A percentile compares a stretch with the other conserved stretches of the same genome.
phyloP scores from a whole-genome alignment of 1,140 invertebrate genomes.

The Ceratina japonica region DNA sequence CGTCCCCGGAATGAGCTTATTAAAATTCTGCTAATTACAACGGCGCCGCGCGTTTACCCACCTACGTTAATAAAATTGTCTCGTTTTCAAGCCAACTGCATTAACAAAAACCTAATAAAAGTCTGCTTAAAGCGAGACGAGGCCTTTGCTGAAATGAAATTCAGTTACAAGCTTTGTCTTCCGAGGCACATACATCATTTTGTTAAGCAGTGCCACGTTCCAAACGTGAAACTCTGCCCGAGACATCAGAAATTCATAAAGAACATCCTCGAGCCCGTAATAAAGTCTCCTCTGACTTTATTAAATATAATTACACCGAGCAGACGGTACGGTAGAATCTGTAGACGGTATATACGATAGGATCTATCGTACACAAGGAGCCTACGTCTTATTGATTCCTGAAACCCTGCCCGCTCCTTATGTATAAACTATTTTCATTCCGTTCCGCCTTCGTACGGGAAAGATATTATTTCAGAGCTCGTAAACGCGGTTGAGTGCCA shows the following conservation, averaged over 20 bases:
- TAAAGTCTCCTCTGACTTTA: no score
- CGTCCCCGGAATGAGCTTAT: slow-evolving; percentile 1
- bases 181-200: no score
- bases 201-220: no score
- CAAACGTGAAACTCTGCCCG: no score
- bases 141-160: neutral
- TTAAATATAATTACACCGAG: no score
- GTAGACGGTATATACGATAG: no score
- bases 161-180: no score
- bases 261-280: no score
- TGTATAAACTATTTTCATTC: neutral
- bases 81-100: neutral
- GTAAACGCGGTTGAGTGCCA: neutral
- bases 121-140: neutral
- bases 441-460: neutral
- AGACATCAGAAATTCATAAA: no score
- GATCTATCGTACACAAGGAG: no score
- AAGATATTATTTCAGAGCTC: neutral
- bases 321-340: no score
- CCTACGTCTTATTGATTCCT: no score
- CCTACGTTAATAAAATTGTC: neutral
- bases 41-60: neutral
- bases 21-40: slow-evolving; percentile 16
- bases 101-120: neutral
- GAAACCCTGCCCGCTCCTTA: neutral